Percentiles rank a stretch among this genome's conserved stretches.
phyloP scores from a whole-genome alignment of 2,888 invertebrate species.

The Thera britannica region DNA sequence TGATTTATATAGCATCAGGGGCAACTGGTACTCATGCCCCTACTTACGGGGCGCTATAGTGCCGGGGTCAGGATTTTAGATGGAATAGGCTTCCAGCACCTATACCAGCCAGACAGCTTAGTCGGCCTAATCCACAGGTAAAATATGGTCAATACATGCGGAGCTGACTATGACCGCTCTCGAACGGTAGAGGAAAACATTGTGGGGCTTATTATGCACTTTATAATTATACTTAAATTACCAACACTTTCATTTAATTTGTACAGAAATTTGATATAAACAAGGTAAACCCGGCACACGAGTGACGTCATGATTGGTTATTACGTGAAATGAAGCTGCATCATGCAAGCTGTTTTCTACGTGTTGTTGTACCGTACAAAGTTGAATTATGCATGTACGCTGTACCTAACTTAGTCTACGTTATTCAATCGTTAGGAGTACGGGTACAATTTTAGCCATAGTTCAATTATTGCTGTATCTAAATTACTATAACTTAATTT shows the following conservation, averaged over 20 bases:
- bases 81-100: too few relatives aligned
- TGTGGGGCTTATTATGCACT: neutral
- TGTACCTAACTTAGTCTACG: neutral
- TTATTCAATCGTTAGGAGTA: slow-evolving; percentile 7
- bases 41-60: too few relatives aligned
- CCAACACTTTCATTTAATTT: slow-evolving; percentile 1
- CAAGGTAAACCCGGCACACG: slow-evolving; percentile 12
- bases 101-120: too few relatives aligned
- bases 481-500: slow-evolving; percentile 5
- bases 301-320: slow-evolving; percentile 14
- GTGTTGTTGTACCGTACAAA: slow-evolving; percentile 11
- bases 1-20: too few relatives aligned
- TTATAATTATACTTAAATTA: too few relatives aligned
- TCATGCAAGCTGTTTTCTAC: slow-evolving; percentile 5
- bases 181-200: too few relatives aligned
- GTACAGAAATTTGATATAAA: slow-evolving; percentile 4
- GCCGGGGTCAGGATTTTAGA: too few relatives aligned
- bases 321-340: slow-evolving; percentile 13
- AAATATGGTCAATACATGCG: too few relatives aligned
- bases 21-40: too few relatives aligned
- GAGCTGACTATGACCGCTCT: too few relatives aligned
- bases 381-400: slow-evolving; percentile 5
- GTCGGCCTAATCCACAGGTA: too few relatives aligned
- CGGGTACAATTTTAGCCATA: neutral
- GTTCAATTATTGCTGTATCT: slow-evolving; percentile 4